A percentile compares a stretch with the other conserved stretches of the same genome.
phyloP scores from a whole-genome alignment of 2,888 invertebrate genomes.

The Diarsia rubi region DNA sequence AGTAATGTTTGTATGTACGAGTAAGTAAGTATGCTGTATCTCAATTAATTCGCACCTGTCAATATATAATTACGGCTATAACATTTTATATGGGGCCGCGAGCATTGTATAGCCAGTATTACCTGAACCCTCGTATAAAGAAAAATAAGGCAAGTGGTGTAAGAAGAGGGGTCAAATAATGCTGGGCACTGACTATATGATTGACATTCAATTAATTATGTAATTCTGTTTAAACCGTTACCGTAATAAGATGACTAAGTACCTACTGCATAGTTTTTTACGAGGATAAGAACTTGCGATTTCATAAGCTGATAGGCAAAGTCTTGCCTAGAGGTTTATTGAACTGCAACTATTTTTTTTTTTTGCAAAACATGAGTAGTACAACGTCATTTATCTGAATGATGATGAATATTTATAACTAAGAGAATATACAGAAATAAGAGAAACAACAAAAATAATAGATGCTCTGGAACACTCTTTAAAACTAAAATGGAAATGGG shows the following conservation, averaged over 20 bases:
- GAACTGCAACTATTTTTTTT: not conserved
- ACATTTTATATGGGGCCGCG: constrained; percentile 9
- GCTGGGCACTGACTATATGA: constrained; percentile 2
- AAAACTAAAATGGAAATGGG: too few species aligned
- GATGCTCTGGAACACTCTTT: too few species aligned
- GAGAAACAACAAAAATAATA: too few species aligned
- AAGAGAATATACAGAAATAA: too few species aligned
- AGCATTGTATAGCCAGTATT: not conserved
- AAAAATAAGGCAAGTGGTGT: too few species aligned
- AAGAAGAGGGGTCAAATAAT: too few species aligned
- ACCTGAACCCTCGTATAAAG: too few species aligned
- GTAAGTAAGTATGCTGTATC: not conserved
- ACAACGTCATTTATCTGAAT: too few species aligned
- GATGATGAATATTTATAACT: too few species aligned
- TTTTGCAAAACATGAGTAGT: too few species aligned
- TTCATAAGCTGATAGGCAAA: not conserved
- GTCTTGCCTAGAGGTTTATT: not conserved
- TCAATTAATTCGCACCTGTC: constrained; percentile 35
- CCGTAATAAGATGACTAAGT: not conserved
- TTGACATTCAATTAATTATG: constrained; percentile 37
- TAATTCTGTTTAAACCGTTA: constrained; percentile 29
- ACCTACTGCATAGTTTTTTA: not conserved
- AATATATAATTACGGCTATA: constrained; percentile 13
- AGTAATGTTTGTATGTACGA: too few species aligned
- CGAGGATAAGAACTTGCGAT: not conserved